phyloP scores from a whole-genome alignment of 1,140 invertebrate genomes.

The Drosophila kepulauana region DNA sequence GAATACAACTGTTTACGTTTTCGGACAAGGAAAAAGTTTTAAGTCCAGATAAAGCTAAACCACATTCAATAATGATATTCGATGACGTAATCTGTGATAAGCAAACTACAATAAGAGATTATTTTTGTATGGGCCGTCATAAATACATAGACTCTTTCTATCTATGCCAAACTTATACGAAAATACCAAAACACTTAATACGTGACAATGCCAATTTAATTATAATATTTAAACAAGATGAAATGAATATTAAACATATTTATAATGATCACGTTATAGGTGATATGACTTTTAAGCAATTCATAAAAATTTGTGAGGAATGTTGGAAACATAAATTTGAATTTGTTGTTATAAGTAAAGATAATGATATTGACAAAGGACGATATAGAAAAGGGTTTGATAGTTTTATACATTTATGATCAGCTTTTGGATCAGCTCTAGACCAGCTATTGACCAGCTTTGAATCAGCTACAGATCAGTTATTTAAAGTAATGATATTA shows the following conservation, averaged over 20 bases:
- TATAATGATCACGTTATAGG: constrained; percentile 77
- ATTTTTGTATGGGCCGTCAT: constrained; percentile 84
- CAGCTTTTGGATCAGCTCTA: constrained; percentile 32
- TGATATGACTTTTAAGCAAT: constrained; percentile 7
- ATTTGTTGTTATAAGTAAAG: constrained; percentile 74
- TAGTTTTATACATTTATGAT: constrained; percentile 20
- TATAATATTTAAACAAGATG: constrained; percentile 84
- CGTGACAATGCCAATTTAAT: constrained; percentile 84
- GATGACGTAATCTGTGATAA: constrained; percentile 82
- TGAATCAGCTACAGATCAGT: not conserved
- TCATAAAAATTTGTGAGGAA: constrained; percentile 58
- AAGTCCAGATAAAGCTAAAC: not conserved
- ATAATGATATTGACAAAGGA: constrained; percentile 36
- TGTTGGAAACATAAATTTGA: constrained; percentile 62
- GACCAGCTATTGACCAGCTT: constrained; percentile 15
- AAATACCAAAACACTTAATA: constrained; percentile 80
- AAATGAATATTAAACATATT: constrained; percentile 82
- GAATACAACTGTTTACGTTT: constrained; percentile 5
- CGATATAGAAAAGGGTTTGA: constrained; percentile 23
- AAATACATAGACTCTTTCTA: constrained; percentile 82
- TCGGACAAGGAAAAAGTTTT: not conserved
- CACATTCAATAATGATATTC: constrained; percentile 78
- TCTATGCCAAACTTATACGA: constrained; percentile 79
- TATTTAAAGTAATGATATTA: not conserved
- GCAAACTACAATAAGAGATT: constrained; percentile 74